Percentiles rank a stretch among this genome's conserved stretches.
phyloP scores from a whole-genome alignment of 2,113 vertebrate genomes.

The Cervus canadensis region DNA sequence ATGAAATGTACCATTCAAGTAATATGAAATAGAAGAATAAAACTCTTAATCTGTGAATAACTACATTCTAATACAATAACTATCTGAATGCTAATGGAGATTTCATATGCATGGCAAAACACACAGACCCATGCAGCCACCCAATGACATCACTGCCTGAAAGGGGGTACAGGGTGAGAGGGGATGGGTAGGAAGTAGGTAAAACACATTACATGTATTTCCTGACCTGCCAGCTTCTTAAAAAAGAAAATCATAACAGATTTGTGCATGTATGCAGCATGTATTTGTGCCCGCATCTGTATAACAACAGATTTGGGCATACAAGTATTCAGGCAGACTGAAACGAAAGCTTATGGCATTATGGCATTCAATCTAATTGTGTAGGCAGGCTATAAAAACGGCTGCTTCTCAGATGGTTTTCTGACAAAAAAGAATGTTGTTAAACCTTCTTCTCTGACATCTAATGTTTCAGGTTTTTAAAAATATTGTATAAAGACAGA shows the following conservation, averaged over 20 bases:
- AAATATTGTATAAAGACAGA: conserved; percentile 88
- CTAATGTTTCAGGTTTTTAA: conserved; percentile 86
- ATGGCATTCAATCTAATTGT: conserved; percentile 80
- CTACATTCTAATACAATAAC: background rate
- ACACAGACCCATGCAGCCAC: background rate
- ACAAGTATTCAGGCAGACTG: conserved; percentile 70
- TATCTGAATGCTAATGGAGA: conserved; percentile 15
- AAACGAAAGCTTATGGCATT: conserved; percentile 73
- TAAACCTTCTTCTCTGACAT: conserved; percentile 85
- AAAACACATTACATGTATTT: conserved; percentile 34
- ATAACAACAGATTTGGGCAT: conserved; percentile 69
- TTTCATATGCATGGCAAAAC: background rate
- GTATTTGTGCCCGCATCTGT: background rate
- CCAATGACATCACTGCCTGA: conserved; percentile 49
- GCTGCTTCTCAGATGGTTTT: conserved; percentile 75
- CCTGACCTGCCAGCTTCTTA: conserved; percentile 67
- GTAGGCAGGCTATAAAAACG: conserved; percentile 74
- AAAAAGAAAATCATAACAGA: conserved; percentile 63
- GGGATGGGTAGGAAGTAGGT: background rate
- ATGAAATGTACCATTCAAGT: background rate
- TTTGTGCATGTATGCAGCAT: conserved; percentile 56
- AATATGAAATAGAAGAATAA: conserved; percentile 4
- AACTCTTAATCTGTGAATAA: background rate
- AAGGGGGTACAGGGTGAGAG: background rate
- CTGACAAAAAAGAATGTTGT: conserved; percentile 71